These are phyloP conservation scores for Buathra laborator DNA, from an alignment of 2,888 invertebrate species.

Conservation along the genomic window DNA sequence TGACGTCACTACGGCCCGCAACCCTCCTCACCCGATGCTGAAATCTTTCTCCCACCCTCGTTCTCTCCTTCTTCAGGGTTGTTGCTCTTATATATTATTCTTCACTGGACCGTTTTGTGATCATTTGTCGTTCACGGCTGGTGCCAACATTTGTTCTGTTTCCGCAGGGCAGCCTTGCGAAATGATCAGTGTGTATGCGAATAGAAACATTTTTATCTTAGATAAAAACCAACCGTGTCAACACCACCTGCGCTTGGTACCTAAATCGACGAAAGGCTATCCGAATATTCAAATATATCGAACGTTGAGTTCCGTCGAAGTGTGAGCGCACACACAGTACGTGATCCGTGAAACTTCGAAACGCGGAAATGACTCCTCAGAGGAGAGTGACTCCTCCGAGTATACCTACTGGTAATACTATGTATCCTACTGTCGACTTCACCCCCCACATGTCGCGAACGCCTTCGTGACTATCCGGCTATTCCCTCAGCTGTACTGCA, in stretches of 20 bases:
- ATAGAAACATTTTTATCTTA: too few species aligned
- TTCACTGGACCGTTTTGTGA: neutral
- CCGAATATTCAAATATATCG: neutral
- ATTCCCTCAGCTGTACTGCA: slow-evolving; percentile 47
- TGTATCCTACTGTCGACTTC: slow-evolving; percentile 51
- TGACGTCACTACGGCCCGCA: slow-evolving; percentile 69
- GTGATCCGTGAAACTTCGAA: slow-evolving; percentile 27
- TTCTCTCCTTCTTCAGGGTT: slow-evolving; percentile 18
- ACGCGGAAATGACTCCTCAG: slow-evolving; percentile 47
- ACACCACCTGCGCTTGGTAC: neutral
- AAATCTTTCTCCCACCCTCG: slow-evolving; percentile 13
- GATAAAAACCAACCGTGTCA: neutral
- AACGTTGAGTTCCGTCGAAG: neutral
- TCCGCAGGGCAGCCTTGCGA: neutral
- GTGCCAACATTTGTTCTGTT: neutral
- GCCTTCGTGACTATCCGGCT: slow-evolving; percentile 28
- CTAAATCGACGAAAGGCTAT: neutral
- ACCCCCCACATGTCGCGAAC: slow-evolving; percentile 44
- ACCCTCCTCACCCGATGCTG: slow-evolving; percentile 35
- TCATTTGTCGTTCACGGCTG: neutral
- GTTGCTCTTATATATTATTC: neutral
- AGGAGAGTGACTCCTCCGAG: slow-evolving; percentile 48
- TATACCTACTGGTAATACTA: slow-evolving; percentile 43
- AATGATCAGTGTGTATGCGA: too few species aligned
- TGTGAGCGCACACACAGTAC: neutral